Conservation (phyloP, 2,113 vertebrate genomes). For the Alaudala cheleensis region DNA sequence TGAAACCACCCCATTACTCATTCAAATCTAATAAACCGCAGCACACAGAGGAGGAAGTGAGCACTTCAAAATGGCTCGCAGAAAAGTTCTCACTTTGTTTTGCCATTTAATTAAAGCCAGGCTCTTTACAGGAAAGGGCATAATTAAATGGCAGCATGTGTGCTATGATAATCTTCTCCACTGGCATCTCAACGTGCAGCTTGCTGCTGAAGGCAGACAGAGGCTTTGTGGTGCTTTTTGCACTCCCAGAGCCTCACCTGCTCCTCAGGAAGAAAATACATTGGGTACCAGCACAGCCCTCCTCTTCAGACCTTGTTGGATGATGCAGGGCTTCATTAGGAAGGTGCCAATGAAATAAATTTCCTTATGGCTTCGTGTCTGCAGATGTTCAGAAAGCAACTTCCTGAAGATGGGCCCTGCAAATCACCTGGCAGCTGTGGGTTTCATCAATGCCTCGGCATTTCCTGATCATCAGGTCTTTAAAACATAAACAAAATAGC, state of each 20-base stretch:
- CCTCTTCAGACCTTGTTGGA: neutral
- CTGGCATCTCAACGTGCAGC: neutral
- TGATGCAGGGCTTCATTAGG: neutral
- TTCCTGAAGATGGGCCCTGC: neutral
- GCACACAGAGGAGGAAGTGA: constrained; percentile 61
- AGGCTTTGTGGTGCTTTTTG: neutral
- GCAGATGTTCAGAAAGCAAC: neutral
- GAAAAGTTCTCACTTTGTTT: constrained; percentile 62
- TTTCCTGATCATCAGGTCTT: neutral
- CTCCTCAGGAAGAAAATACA: neutral
- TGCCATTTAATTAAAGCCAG: constrained; percentile 62
- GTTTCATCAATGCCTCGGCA: neutral
- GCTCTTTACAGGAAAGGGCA: constrained; percentile 45
- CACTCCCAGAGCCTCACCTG: neutral
- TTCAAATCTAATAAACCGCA: constrained; percentile 66
- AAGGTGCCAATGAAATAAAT: neutral
- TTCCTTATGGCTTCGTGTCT: neutral
- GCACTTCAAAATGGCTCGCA: constrained; percentile 40
- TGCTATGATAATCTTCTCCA: neutral
- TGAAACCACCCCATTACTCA: constrained; percentile 64
- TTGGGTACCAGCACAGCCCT: neutral
- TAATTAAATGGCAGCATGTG: constrained; percentile 43
- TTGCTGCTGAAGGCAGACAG: neutral
- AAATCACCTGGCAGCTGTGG: neutral
- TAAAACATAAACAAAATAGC: neutral